These are phyloP conservation scores for Muntiacus muntjak DNA, from an alignment of 2,113 vertebrate genomes.

Conservation along the genomic window DNA sequence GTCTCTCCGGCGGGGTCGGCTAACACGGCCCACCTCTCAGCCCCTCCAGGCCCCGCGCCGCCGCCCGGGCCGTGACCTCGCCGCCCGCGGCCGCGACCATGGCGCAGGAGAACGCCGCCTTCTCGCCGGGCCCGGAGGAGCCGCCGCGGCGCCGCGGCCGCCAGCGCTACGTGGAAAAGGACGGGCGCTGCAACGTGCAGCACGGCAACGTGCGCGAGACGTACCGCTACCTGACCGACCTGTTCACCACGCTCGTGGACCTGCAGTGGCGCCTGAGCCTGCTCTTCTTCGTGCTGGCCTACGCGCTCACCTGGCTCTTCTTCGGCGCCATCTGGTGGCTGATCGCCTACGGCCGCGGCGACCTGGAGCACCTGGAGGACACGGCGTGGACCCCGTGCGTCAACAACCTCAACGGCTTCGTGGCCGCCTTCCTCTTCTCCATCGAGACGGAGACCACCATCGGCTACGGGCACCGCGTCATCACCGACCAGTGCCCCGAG, in stretches of 20 bases:
- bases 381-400: slow-evolving; percentile 94
- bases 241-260: slow-evolving; percentile 98
- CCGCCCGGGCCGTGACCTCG: not conserved
- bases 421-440: slow-evolving; percentile 97
- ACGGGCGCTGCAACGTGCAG: slow-evolving; percentile 94
- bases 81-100: not conserved
- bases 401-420: slow-evolving; percentile 96
- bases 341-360: slow-evolving; percentile 95
- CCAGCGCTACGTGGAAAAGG: slow-evolving; percentile 97
- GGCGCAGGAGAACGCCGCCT: slow-evolving; percentile 52
- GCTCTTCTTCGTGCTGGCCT: slow-evolving; percentile 95
- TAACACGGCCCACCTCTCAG: not conserved
- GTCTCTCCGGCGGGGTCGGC: not conserved
- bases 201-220: slow-evolving; percentile 95
- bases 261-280: slow-evolving; percentile 97
- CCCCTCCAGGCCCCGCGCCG: not conserved
- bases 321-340: slow-evolving; percentile 99
- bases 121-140: not conserved
- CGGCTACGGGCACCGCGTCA: slow-evolving; percentile 95
- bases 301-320: slow-evolving; percentile 97
- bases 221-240: slow-evolving; percentile 96
- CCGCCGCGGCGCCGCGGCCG: slow-evolving; percentile 75
- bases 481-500: slow-evolving; percentile 96
- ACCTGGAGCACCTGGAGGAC: slow-evolving; percentile 96
- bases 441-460: slow-evolving; percentile 98